Percentiles rank a stretch among this genome's conserved stretches.
These are phyloP conservation scores for Dermatemys mawii DNA, from an alignment of 2,113 vertebrate genomes.

Conservation along the genomic window DNA sequence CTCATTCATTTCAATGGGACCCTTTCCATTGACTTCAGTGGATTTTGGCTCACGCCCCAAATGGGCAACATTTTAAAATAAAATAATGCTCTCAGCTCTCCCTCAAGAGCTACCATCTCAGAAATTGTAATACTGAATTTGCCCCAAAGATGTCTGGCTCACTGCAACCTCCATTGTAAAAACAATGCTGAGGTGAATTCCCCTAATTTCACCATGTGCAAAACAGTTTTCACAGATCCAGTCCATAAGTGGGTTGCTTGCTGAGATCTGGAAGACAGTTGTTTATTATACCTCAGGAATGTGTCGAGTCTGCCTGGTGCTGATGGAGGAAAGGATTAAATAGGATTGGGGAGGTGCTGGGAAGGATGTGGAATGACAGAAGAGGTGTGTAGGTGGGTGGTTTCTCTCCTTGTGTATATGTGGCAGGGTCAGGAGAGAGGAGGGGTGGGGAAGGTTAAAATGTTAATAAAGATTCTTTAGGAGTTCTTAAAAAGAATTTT, in stretches of 20 bases:
- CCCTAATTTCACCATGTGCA: neutral
- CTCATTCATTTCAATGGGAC: neutral
- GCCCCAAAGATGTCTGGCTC: neutral
- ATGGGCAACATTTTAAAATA: neutral
- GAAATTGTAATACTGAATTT: neutral
- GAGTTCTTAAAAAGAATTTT: neutral
- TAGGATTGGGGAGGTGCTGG: neutral
- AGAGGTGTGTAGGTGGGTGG: neutral
- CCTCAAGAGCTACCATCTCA: neutral
- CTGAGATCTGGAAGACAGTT: neutral
- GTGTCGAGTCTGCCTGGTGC: neutral
- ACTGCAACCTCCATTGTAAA: neutral
- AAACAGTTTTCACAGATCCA: neutral
- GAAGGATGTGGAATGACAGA: neutral
- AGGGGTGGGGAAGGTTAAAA: neutral
- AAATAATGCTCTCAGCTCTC: neutral
- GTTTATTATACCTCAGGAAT: neutral
- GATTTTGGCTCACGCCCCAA: neutral
- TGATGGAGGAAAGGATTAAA: neutral
- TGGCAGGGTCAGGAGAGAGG: neutral
- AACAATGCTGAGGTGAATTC: slow-evolving; percentile 7
- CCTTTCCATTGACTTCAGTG: neutral
- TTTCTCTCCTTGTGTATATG: neutral
- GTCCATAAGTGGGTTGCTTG: neutral
- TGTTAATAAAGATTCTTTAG: neutral